Evolutionary conservation across 35 echinoderm and acorn worm species (phyloP), one percentile per base, ranked within the genome.

Genomic region (Ophioderma brevispina): DNA sequence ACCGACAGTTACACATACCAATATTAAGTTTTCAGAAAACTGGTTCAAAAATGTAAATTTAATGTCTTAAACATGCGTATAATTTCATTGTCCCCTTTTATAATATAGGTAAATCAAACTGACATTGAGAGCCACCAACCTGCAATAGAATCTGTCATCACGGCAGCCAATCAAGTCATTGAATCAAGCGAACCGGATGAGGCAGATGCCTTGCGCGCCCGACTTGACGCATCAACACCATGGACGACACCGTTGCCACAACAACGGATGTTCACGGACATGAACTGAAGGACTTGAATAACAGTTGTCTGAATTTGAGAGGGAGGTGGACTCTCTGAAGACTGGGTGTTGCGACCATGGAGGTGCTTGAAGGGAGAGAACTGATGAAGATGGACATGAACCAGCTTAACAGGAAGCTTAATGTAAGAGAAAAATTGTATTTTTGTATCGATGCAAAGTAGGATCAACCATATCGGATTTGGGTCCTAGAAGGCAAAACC

Each of bases 321-420:
- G 81, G 23, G 91, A 99, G 87, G 91, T 95, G 4, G 97, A 99
- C 87, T 70, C 91, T n/a, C 88, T 99, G 97, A 99, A 78, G 92
- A 95, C 76, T 99, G 94, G 94, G 82, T 95, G 75, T 77, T 99
- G 8, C 97, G 93, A 31, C 78, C 21, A 77, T 99, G 0, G 94
- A 99, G 81, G 79, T 87, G 17, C 85, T 99, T 32, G 97, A 99
- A 64, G 79, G 55, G 0, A 87, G 75, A 37, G 91, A 95, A 55
- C 39, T 96, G 75, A 96, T 96, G 94, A 93, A 84, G 38, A 92
- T 55, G 70, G 94, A 96, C 13, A 92, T 96, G 76, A 92, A 87
- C 80, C 94, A 96, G 30, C 91, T 96, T 10, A 92, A 40, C 87
- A 89, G 87, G 81, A 96, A 96, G 80, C 81, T 96, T 77, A 96